A percentile compares a stretch with the other conserved stretches of the same genome.
Evolutionary conservation across 2,888 invertebrate species (phyloP).

Genomic region (Tubulanus polymorphus): DNA sequence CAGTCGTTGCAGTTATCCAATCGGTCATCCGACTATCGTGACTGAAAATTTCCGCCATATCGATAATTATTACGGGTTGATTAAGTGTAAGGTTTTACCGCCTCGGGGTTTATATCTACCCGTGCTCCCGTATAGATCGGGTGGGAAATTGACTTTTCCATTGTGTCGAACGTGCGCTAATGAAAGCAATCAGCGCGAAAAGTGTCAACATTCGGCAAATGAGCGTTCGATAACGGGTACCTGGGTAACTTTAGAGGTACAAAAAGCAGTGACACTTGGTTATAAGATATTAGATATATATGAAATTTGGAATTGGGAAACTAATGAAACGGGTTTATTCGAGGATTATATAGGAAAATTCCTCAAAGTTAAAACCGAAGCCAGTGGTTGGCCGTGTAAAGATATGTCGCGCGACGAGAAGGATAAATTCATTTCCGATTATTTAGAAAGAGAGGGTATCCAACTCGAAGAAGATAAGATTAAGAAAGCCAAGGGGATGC

Average conservation of each 20-base stretch:
- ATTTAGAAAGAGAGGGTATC: slow-evolving; percentile 17
- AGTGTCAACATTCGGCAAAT: slow-evolving; percentile 36
- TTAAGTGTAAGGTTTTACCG: slow-evolving; percentile 30
- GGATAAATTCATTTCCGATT: slow-evolving; percentile 22
- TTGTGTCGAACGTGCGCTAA: slow-evolving; percentile 35
- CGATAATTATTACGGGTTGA: slow-evolving; percentile 28
- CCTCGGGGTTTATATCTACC: slow-evolving; percentile 34
- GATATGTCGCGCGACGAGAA: slow-evolving; percentile 22
- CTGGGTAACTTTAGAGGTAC: slow-evolving; percentile 45
- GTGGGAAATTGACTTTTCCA: slow-evolving; percentile 40
- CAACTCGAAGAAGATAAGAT: not conserved
- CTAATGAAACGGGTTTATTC: slow-evolving; percentile 30
- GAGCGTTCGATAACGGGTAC: slow-evolving; percentile 34
- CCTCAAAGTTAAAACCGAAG: slow-evolving; percentile 31
- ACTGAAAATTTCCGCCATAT: slow-evolving; percentile 9
- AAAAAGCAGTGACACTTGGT: slow-evolving; percentile 35
- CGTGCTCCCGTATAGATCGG: slow-evolving; percentile 34
- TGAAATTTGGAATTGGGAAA: slow-evolving; percentile 45
- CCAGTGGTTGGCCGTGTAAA: slow-evolving; percentile 27
- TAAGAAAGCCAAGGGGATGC: not conserved
- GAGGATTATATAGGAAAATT: slow-evolving; percentile 36
- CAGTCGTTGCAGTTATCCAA: slow-evolving; percentile 26
- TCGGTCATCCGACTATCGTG: slow-evolving; percentile 29
- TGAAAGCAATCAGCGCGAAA: slow-evolving; percentile 23
- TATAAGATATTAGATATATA: slow-evolving; percentile 37